These are phyloP conservation scores for Synanceia verrucosa DNA, from an alignment of 2,797 vertebrate genomes.

Conservation along the genomic window DNA sequence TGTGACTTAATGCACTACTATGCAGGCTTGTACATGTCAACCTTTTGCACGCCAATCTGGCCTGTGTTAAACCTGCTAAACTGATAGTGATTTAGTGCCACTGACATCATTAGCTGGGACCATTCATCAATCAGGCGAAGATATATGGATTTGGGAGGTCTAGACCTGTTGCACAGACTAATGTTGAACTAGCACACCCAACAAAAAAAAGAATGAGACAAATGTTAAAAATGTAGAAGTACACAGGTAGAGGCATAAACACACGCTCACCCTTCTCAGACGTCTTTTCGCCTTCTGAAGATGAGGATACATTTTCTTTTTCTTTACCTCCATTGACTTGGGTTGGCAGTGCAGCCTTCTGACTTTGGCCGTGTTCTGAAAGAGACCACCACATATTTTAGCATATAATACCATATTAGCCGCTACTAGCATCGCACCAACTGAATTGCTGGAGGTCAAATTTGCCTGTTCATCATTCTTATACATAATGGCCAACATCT, in stretches of 20 bases:
- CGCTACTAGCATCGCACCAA: neutral
- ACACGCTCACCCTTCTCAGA: constrained; percentile 46
- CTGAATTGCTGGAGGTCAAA: neutral
- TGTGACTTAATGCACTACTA: constrained; percentile 27
- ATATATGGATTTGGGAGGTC: constrained; percentile 28
- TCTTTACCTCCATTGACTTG: constrained; percentile 3
- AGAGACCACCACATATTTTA: neutral
- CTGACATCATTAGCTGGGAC: constrained; percentile 2
- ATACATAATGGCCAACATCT: neutral
- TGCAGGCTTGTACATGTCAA: constrained; percentile 41
- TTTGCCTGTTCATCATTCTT: neutral
- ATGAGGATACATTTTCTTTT: neutral
- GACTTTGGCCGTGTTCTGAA: constrained; percentile 38
- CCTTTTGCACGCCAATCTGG: neutral
- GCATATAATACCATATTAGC: neutral
- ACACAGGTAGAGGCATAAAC: neutral
- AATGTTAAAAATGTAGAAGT: neutral
- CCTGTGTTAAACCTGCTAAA: constrained; percentile 12
- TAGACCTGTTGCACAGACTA: constrained; percentile 1
- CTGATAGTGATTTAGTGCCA: constrained; percentile 34
- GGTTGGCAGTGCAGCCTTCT: neutral
- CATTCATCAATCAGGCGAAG: constrained; percentile 20
- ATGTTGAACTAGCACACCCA: neutral
- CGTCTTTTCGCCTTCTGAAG: constrained; percentile 18
- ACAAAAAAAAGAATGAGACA: neutral